These are phyloP conservation scores for Lepus europaeus DNA, from an alignment of 2,113 vertebrate genomes.

Conservation along the genomic window DNA sequence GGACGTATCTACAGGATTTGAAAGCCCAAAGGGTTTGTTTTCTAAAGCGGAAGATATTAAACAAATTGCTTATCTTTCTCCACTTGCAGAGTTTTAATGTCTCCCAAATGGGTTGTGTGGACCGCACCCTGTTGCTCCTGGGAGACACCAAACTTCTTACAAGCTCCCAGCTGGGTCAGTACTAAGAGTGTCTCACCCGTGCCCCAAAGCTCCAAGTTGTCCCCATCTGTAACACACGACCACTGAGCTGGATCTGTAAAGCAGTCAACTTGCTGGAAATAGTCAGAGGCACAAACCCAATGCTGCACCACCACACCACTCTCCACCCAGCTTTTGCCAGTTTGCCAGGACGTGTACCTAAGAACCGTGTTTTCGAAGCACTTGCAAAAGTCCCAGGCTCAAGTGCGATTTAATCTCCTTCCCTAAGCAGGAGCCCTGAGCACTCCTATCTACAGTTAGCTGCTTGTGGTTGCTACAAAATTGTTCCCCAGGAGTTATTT, in stretches of 20 bases:
- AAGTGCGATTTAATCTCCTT: conserved; percentile 55
- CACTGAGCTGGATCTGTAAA: conserved; percentile 35
- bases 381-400: conserved; percentile 29
- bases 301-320: conserved; percentile 26
- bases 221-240: conserved; percentile 10
- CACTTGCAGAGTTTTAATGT: conserved; percentile 41
- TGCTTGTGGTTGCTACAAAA: conserved; percentile 49
- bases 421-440: conserved; percentile 60
- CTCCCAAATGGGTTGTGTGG: conserved; percentile 22
- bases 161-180: not conserved
- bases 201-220: conserved; percentile 36
- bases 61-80: not conserved
- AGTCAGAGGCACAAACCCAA: conserved; percentile 60
- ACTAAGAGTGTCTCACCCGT: conserved; percentile 50
- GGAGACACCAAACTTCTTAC: conserved; percentile 20
- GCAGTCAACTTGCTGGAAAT: conserved; percentile 67
- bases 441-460: conserved; percentile 52
- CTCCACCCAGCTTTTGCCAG: conserved; percentile 55
- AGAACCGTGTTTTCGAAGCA: conserved; percentile 63
- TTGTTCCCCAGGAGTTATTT: conserved; percentile 14
- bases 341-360: conserved; percentile 40
- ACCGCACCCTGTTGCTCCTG: not conserved
- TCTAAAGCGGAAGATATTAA: not conserved
- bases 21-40: conserved; percentile 51
- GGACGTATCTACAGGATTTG: conserved; percentile 20